Evolutionary conservation across 2,797 vertebrate species (phyloP).

Genomic region (Lacerta viridis): DNA sequence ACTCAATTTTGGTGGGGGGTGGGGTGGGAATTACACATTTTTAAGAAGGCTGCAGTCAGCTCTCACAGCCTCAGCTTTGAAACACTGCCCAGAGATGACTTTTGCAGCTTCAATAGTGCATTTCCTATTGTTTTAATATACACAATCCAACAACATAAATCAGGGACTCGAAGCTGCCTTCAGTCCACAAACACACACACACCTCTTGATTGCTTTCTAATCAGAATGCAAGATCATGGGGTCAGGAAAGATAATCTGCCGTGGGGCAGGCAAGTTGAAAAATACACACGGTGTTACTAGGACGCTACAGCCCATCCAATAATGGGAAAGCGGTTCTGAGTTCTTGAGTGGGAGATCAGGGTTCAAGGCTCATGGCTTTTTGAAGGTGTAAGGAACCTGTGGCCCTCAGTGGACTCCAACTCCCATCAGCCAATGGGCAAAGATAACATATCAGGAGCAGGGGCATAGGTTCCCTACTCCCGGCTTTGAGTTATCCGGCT

Average conservation of each 20-base stretch:
- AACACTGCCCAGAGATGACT: not conserved
- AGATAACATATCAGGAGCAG: too few relatives aligned
- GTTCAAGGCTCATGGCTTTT: not conserved
- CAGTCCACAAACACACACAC: not conserved
- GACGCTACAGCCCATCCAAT: not conserved
- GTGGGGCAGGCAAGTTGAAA: not conserved
- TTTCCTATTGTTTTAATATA: not conserved
- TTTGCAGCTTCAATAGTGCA: conserved; percentile 15
- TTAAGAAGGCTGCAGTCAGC: fast-evolving
- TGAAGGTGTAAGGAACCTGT: not conserved
- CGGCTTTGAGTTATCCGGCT: not conserved
- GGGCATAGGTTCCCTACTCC: not conserved
- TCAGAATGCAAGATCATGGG: not conserved
- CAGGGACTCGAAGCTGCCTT: not conserved
- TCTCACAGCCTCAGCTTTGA: not conserved
- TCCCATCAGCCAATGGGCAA: too few relatives aligned
- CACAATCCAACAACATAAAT: not conserved
- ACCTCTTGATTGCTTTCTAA: not conserved
- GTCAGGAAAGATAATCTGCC: not conserved
- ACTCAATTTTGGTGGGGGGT: conserved; percentile 40
- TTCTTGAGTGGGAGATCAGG: not conserved
- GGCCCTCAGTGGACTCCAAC: not conserved
- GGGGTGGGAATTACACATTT: conserved; percentile 33
- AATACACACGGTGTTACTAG: not conserved
- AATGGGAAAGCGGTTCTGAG: not conserved